Conservation (phyloP, 1,140 invertebrate species). For the Goniozus legneri region DNA sequence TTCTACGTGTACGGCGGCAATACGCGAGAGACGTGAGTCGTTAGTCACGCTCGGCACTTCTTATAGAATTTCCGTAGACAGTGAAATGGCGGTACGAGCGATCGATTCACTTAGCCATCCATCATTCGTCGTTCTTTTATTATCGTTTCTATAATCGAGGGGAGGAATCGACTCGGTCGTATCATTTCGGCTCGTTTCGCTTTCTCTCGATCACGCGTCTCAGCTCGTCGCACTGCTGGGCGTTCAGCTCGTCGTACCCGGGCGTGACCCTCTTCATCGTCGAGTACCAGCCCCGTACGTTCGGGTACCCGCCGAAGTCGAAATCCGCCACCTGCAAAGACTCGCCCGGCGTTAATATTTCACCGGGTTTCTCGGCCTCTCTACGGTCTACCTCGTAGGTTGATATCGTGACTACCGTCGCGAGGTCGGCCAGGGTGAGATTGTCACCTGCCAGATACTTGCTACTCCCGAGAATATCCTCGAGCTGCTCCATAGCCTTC, state of each 20-base stretch:
- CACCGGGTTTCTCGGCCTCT: too few species aligned
- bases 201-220: too few species aligned
- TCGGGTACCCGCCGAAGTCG: background rate
- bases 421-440: background rate
- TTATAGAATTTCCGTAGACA: too few species aligned
- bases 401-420: background rate
- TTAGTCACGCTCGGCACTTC: too few species aligned
- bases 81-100: too few species aligned
- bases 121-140: too few species aligned
- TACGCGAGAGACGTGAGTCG: too few species aligned
- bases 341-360: conserved; percentile 2
- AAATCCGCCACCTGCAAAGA: background rate
- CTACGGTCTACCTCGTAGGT: conserved; percentile 1
- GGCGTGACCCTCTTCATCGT: background rate
- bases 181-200: too few species aligned
- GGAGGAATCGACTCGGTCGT: too few species aligned
- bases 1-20: too few species aligned
- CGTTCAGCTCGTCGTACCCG: background rate
- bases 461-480: background rate
- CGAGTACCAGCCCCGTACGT: background rate
- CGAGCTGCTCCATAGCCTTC: background rate
- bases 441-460: background rate
- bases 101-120: too few species aligned
- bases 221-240: background rate
- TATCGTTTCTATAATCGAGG: too few species aligned